These are phyloP conservation scores for Lomographa bimaculata DNA, from an alignment of 2,888 invertebrate species.

Conservation along the genomic window DNA sequence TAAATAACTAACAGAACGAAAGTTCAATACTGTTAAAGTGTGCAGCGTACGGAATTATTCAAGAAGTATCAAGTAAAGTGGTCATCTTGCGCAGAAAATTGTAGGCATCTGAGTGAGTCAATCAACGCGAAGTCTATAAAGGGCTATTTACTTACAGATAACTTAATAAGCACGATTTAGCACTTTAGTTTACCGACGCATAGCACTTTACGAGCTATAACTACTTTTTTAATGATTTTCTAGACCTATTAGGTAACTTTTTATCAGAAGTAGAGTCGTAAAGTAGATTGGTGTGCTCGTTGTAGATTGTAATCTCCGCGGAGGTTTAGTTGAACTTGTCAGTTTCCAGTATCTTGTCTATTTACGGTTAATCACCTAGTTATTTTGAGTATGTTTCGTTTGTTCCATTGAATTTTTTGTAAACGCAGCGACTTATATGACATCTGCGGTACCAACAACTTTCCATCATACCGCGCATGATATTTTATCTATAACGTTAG, in stretches of 20 bases:
- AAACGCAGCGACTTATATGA: too few species aligned
- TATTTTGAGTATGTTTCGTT: too few species aligned
- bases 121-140: conserved; percentile 43
- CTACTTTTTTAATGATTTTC: conserved; percentile 48
- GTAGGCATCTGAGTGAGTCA: conserved; percentile 41
- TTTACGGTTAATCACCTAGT: too few species aligned
- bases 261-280: conserved; percentile 26
- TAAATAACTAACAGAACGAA: too few species aligned
- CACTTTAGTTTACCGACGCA: conserved; percentile 42
- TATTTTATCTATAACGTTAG: too few species aligned
- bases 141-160: conserved; percentile 55
- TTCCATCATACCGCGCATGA: too few species aligned
- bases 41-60: conserved; percentile 13
- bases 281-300: conserved; percentile 21
- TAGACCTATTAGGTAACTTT: conserved; percentile 36
- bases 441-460: too few species aligned
- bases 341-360: too few species aligned
- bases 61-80: conserved; percentile 30
- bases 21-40: too few species aligned
- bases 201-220: conserved; percentile 55
- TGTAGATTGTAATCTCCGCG: conserved; percentile 20
- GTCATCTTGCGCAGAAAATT: conserved; percentile 43
- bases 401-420: too few species aligned
- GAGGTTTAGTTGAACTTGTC: conserved; percentile 6
- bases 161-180: conserved; percentile 59